phyloP scores from a whole-genome alignment of 2,888 invertebrate genomes.

The Brenthis daphne region DNA sequence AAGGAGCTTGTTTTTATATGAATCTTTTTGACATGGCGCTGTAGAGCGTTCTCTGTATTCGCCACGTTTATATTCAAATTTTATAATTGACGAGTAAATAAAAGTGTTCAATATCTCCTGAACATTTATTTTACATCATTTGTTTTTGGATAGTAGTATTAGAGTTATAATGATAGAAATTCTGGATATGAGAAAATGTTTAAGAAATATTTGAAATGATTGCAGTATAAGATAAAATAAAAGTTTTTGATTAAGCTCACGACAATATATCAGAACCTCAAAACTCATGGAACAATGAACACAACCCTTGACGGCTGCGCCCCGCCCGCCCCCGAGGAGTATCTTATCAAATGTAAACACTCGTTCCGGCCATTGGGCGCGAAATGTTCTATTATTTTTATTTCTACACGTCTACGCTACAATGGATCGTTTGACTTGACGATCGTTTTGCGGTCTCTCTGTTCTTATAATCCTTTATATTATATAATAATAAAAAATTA shows the following conservation, averaged over 20 bases:
- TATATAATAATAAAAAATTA: no score
- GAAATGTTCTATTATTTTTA: constrained; percentile 70
- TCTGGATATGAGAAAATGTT: no score
- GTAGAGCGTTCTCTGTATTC: constrained; percentile 22
- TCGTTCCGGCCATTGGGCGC: constrained; percentile 76
- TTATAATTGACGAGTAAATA: constrained; percentile 22
- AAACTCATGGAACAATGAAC: constrained; percentile 17
- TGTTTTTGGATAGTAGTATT: no score
- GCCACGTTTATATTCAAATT: constrained; percentile 24
- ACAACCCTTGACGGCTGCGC: constrained; percentile 18
- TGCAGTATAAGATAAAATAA: background rate
- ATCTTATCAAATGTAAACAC: constrained; percentile 79
- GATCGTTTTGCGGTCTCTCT: constrained; percentile 29
- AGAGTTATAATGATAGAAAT: no score
- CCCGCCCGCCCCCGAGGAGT: constrained; percentile 29
- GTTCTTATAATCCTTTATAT: constrained; percentile 25
- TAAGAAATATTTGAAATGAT: no score
- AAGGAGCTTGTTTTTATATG: constrained; percentile 46
- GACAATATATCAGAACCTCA: constrained; percentile 22
- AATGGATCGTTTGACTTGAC: constrained; percentile 36
- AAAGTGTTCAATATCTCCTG: background rate
- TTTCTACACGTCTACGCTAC: constrained; percentile 60
- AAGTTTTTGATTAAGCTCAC: constrained; percentile 22
- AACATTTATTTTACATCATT: background rate
- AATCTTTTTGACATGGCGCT: constrained; percentile 35